phyloP scores from a whole-genome alignment of 2,888 invertebrate species.

The Druceiella hillmani region DNA sequence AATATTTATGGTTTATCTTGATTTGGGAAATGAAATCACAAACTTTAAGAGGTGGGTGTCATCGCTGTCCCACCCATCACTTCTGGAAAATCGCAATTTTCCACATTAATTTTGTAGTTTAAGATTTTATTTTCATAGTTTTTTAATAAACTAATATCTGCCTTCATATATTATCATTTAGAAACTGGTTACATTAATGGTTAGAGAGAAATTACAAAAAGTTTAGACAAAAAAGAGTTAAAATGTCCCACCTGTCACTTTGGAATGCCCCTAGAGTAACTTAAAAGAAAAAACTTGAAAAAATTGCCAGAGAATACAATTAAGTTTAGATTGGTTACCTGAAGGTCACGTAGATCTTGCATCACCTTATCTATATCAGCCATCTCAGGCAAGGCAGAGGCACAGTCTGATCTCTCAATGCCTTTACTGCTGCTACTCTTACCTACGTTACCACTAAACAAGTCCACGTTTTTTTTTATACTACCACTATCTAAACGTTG shows the following conservation, averaged over 20 bases:
- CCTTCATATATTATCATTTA: conserved; percentile 1
- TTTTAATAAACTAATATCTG: conserved; percentile 1
- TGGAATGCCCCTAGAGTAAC: conserved; percentile 1
- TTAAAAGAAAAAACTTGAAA: too few relatives aligned
- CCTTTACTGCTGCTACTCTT: too few relatives aligned
- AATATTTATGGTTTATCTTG: conserved; percentile 2
- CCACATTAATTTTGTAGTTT: conserved; percentile 1
- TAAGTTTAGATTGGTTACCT: too few relatives aligned
- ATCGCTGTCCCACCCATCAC: conserved; percentile 2
- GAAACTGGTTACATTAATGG: not conserved
- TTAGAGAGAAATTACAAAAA: conserved; percentile 1
- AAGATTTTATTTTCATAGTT: not conserved
- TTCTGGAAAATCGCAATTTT: not conserved
- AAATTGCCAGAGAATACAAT: too few relatives aligned
- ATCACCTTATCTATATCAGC: conserved; percentile 39
- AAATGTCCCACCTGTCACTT: conserved; percentile 2
- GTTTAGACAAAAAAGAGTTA: conserved; percentile 1
- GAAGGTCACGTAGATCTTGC: conserved; percentile 41
- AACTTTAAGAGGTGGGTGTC: not conserved
- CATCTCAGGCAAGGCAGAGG: conserved; percentile 32
- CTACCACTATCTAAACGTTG: too few relatives aligned
- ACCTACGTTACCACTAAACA: too few relatives aligned
- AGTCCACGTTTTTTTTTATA: too few relatives aligned
- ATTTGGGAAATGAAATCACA: not conserved
- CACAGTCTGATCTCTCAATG: too few relatives aligned